Evolutionary conservation across 2,888 invertebrate species (phyloP).

Genomic region (Ctenicera cuprea): DNA sequence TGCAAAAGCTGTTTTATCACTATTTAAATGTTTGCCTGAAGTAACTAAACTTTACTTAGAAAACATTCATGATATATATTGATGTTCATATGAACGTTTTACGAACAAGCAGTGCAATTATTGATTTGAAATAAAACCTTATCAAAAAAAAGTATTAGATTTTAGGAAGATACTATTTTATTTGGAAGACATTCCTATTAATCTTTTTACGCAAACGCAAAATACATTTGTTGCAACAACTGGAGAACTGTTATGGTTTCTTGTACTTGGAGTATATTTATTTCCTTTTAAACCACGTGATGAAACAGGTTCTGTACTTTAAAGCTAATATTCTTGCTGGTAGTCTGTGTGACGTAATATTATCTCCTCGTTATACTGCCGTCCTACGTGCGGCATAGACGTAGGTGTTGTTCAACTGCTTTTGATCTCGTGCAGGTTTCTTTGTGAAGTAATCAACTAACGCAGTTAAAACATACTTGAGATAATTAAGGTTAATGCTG

Average conservation of each 20-base stretch:
- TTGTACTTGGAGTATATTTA: not conserved
- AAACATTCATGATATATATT: too few relatives aligned
- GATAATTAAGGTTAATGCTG: conserved; percentile 2
- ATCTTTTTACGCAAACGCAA: too few relatives aligned
- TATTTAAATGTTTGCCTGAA: too few relatives aligned
- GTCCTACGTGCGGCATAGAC: not conserved
- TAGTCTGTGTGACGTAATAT: conserved; percentile 15
- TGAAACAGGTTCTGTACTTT: conserved; percentile 13
- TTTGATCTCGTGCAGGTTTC: conserved; percentile 8
- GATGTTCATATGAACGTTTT: too few relatives aligned
- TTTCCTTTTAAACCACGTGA: conserved; percentile 34
- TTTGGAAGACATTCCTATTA: too few relatives aligned
- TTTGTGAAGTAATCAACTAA: not conserved
- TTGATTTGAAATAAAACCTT: too few relatives aligned
- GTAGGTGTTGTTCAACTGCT: conserved; percentile 17
- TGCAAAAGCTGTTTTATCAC: too few relatives aligned
- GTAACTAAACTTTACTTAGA: too few relatives aligned
- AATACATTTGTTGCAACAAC: not conserved
- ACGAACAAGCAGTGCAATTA: too few relatives aligned
- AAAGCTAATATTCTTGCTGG: not conserved
- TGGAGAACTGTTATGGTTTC: not conserved
- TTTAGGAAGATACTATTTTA: too few relatives aligned
- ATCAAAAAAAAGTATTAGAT: too few relatives aligned
- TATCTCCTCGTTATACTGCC: not conserved
- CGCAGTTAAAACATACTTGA: conserved; percentile 7